A percentile compares a stretch with the other conserved stretches of the same genome.
Conservation (phyloP, 2,113 vertebrate genomes). For the Rhinoderma darwinii region DNA sequence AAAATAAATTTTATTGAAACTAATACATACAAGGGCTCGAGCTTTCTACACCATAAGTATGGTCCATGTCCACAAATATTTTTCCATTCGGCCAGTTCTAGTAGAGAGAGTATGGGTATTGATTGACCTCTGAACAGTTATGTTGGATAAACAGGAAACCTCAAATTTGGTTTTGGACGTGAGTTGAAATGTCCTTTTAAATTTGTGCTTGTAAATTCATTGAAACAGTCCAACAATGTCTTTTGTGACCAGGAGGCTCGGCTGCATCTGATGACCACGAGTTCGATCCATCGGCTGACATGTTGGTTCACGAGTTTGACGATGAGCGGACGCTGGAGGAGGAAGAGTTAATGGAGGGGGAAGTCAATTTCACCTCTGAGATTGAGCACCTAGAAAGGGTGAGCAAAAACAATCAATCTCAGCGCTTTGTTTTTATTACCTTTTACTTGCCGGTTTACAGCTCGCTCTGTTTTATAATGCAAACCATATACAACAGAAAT, state of each 20-base stretch:
- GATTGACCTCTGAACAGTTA: no score
- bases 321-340: constrained; percentile 97
- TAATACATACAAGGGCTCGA: no score
- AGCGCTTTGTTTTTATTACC: constrained; percentile 21
- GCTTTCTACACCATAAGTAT: no score
- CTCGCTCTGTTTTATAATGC: not conserved
- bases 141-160: no score
- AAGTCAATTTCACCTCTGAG: constrained; percentile 89
- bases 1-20: no score
- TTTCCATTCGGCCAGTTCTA: no score
- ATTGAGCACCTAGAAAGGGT: constrained; percentile 96
- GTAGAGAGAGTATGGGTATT: no score
- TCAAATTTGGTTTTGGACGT: no score
- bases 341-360: constrained; percentile 94
- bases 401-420: constrained; percentile 63
- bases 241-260: constrained; percentile 81
- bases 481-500: not conserved
- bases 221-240: constrained; percentile 37
- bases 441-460: constrained; percentile 21
- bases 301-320: constrained; percentile 98
- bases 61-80: no score
- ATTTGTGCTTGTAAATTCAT: no score
- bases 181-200: no score
- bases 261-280: constrained; percentile 92
- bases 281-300: constrained; percentile 95